A percentile compares a stretch with the other conserved stretches of the same genome.
phyloP scores from a whole-genome alignment of 2,797 vertebrate genomes.

The Acrocephalus scirpaceus region DNA sequence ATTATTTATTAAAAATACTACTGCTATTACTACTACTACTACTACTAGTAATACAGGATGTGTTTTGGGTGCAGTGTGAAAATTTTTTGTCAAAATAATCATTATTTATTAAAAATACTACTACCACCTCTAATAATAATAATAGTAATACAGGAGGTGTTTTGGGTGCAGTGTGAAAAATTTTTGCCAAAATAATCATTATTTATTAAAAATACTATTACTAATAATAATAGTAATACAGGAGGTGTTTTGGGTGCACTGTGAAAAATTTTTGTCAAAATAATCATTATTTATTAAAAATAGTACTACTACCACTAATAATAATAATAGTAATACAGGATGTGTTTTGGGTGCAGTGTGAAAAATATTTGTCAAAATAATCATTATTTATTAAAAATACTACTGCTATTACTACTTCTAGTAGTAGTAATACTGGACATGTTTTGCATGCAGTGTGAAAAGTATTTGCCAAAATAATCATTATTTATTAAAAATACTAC shows the following conservation, averaged over 20 bases:
- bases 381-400: background rate
- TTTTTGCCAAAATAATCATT: rapidly evolving
- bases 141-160: background rate
- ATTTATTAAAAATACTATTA: background rate
- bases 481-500: background rate
- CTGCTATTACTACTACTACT: too few relatives aligned
- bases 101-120: too few relatives aligned
- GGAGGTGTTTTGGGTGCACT: background rate
- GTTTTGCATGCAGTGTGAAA: too few relatives aligned
- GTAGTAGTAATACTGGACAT: too few relatives aligned
- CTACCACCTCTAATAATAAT: too few relatives aligned
- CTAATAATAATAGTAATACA: too few relatives aligned
- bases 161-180: too few relatives aligned
- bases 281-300: background rate
- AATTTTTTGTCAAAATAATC: too few relatives aligned
- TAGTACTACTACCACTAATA: too few relatives aligned
- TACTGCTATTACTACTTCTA: too few relatives aligned
- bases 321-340: background rate
- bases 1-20: background rate
- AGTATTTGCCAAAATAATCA: rapidly evolving
- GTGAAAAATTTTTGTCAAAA: rapidly evolving
- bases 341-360: rapidly evolving
- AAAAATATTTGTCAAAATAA: rapidly evolving
- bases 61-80: too few relatives aligned
- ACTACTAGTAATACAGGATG: background rate